Evolutionary conservation across 2,888 invertebrate species (phyloP), one percentile per base, ranked within the genome.

Genomic region (Aproaerema taeniolella): DNA sequence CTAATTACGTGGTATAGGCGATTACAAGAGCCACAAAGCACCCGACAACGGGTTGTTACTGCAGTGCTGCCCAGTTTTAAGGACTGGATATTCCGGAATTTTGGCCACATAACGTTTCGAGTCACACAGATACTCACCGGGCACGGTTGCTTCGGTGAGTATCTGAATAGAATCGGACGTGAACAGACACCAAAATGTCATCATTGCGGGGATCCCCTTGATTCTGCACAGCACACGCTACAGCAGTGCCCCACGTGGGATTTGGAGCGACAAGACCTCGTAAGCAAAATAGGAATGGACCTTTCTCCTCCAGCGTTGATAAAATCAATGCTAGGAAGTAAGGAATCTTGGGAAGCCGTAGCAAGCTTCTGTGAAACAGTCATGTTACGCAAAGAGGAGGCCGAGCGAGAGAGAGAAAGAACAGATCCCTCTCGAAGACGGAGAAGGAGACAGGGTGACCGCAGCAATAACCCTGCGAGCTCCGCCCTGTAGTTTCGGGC

Each of bases 61-160:
- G 34, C 34, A 2, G 9, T 26, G n/a, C 25, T 25, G 9, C 34
- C 34, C 1, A 8, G 2, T 11, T 14, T 34, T 3, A 13, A 26
- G 2, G 25, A 3, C 2, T 34, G 34, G 34, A 4, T 34, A 15
- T 9, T 15, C 10, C 14, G 15, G 2, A 10, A 31, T 9, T 6
- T 9, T 8, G 31, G 34, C 12, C n/a, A 2, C 5, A 1, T 29
- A 14, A 16, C 39, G 2, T 39, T 25, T 17, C 33, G 29, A 0
- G 28, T 41, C 9, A 28, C 38, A 10, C 43, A 20, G 20, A 20
- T 20, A 4, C 20, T 20, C 5, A 6, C 20, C 7, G 39, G 43
- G 4, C 43, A 43, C 16, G 35, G 41, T 1, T 44, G 41, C 13
- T 41, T 41, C 24, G 38, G 38, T 9, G 13, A 15, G 28, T 41